Evolutionary conservation across 2,113 vertebrate genomes (phyloP).

Genomic region (Zapornia atra): DNA sequence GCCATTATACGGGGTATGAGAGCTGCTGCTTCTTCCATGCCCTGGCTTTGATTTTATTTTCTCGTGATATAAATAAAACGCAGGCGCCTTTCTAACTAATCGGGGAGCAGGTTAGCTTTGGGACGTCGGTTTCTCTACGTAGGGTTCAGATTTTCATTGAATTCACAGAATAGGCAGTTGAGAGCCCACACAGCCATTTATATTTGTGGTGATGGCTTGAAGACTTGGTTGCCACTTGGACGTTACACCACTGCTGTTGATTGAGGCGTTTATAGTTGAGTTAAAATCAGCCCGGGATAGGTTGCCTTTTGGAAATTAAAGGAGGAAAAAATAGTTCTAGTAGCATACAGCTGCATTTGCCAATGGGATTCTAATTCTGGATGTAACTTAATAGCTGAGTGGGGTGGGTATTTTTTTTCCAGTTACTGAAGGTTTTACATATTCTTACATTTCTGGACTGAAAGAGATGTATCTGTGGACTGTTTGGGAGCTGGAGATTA

Average conservation of each 20-base stretch:
- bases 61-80: neutral
- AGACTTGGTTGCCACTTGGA: too few relatives aligned
- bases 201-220: neutral
- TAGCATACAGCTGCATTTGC: neutral
- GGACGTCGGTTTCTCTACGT: neutral
- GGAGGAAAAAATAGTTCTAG: neutral
- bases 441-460: neutral
- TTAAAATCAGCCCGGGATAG: neutral
- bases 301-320: neutral
- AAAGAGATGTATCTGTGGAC: neutral
- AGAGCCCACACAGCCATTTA: rapidly evolving
- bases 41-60: neutral
- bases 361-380: neutral
- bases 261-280: neutral
- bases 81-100: rapidly evolving
- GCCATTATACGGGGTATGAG: neutral
- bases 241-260: neutral
- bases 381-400: neutral
- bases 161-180: neutral
- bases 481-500: neutral
- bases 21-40: neutral
- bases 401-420: neutral
- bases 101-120: neutral
- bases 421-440: neutral
- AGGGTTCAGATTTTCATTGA: neutral